Conservation (phyloP, 2,888 invertebrate species). For the Acheta domesticus region DNA sequence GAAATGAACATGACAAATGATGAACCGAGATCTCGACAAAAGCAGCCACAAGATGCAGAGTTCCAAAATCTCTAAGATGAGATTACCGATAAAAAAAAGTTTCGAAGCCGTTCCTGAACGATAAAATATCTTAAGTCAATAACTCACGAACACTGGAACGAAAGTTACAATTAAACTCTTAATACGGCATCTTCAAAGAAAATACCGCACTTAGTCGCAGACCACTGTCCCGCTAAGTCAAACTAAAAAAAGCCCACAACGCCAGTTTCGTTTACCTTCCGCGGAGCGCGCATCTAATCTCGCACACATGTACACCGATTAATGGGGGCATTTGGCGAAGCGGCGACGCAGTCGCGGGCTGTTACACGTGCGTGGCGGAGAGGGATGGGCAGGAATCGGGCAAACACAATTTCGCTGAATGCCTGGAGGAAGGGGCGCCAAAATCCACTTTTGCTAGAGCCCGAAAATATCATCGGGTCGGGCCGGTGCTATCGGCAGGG, state of each 20-base stretch:
- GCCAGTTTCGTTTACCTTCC: not conserved
- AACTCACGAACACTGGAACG: not conserved
- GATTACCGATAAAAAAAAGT: no score
- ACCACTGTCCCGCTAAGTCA: no score
- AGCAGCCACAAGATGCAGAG: no score
- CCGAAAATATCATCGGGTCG: not conserved
- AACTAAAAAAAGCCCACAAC: not conserved
- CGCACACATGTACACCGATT: slow-evolving; percentile 5
- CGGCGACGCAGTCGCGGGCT: not conserved
- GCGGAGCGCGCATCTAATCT: slow-evolving; percentile 6
- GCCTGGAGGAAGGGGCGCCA: not conserved
- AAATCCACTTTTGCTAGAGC: slow-evolving; percentile 10
- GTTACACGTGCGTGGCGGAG: slow-evolving; percentile 1
- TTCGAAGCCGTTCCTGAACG: no score
- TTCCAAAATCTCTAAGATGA: no score
- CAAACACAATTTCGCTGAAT: slow-evolving; percentile 18
- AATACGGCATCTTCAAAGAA: no score
- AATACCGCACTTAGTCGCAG: no score
- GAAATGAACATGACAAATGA: no score
- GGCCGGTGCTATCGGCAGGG: not conserved
- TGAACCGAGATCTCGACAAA: no score
- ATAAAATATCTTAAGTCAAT: not conserved
- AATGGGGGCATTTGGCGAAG: slow-evolving; percentile 18
- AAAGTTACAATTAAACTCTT: not conserved
- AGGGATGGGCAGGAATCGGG: not conserved